Evolutionary conservation across 2,797 vertebrate genomes (phyloP), one percentile per base, ranked within the genome.

Genomic region (Gymnodraco acuticeps): DNA sequence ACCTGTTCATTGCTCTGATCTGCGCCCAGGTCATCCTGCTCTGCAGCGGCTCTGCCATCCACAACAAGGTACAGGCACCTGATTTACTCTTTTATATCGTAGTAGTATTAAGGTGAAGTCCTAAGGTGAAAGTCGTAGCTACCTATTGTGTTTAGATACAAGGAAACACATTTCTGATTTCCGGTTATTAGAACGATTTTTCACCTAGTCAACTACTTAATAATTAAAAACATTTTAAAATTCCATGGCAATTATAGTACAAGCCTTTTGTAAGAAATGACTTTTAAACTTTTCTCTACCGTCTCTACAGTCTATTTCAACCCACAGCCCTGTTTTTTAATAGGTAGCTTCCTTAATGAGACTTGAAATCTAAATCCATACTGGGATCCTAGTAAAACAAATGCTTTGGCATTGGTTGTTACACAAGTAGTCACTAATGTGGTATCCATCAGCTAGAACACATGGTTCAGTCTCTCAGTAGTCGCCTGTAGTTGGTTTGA

Each of bases 21-120:
- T 94, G 94, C 12, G 95, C 95, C 47, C 95, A 96, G 86, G 93
- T 96, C 53, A 92, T 95, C 59, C 91, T 96, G 42, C 95, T 96
- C 42, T 95, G 95, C 90, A 95, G 95, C 42, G 94, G 94, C 64
- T 95, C 95, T 14, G 95, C 95, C 16, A 89, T 95, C 80, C 90
- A 94, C 87, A 95, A 92, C 76, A 94, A 95, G 95, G 95, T 96
- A 85, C 4, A n/a, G 9, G 4, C 10, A 23, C 50, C 12, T 19
- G 2, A 20, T 69, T 61, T 53, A 38, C 7, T 38, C 6, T 38
- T 38, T 38, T 9, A 38, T 38, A 38, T 38, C 1, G 33, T 38
- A 38, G 8, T 38, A 38, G 27, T 27, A 27, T 27, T 27, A 27
- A 27, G 27, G 27, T 27, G 27, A 5, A 27, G 27, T 27, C 27